Evolutionary conservation across 2,888 invertebrate species (phyloP).

Genomic region (Craniophora ligustri): DNA sequence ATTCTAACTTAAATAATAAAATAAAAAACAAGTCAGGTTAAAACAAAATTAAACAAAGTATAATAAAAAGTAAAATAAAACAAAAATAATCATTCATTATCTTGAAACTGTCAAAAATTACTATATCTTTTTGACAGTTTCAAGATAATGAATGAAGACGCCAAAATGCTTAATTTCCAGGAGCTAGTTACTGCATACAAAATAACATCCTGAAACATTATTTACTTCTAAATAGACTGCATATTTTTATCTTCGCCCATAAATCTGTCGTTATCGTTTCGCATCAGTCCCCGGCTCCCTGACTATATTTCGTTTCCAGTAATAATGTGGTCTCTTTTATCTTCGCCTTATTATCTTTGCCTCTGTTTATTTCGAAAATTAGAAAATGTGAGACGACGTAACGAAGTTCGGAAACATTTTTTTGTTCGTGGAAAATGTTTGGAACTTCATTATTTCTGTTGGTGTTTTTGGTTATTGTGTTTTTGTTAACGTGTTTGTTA

Average conservation of each 20-base stretch:
- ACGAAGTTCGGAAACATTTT: conserved; percentile 33
- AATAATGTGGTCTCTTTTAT: conserved; percentile 57
- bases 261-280: conserved; percentile 48
- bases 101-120: no score
- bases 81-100: no score
- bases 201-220: conserved; percentile 18
- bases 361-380: conserved; percentile 56
- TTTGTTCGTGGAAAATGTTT: conserved; percentile 23
- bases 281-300: conserved; percentile 36
- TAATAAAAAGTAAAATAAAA: no score
- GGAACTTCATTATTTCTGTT: conserved; percentile 22
- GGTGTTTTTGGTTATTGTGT: conserved; percentile 10
- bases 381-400: conserved; percentile 37
- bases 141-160: no score
- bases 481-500: conserved; percentile 2
- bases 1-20: no score
- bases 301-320: conserved; percentile 50
- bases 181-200: conserved; percentile 30
- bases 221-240: conserved; percentile 37
- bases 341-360: conserved; percentile 58
- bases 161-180: conserved; percentile 1
- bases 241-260: conserved; percentile 44
- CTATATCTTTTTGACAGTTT: no score
- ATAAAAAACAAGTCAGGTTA: no score
- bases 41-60: no score